Base-by-base conservation (phyloP, 2,888 invertebrate species). In the Agonum fuliginosum region DNA sequence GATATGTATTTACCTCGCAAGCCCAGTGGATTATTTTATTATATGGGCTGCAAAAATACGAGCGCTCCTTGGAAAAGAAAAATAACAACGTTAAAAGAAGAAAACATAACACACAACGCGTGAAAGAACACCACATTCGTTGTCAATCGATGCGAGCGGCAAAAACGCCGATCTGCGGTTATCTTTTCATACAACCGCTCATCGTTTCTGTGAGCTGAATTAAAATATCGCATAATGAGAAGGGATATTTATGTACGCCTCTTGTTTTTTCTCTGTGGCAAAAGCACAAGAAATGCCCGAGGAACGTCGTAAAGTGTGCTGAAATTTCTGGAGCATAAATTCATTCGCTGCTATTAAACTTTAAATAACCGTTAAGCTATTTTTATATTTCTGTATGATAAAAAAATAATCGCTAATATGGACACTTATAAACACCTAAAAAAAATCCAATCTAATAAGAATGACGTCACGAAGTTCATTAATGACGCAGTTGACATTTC, bases 51-150 rank as follows among this genome's bases (percentile, higher is more conserved):
- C 71, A 51, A 71, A 71, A 71, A 71, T 43, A 71, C 71, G 71
- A 71, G 19, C 51, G 14, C 10, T 34, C 27, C 27, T 8, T 54
- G n/a, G 27, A 48, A 71, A 34, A 48, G 71, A 71, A 71, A 71
- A 71, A 71, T 71, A 71, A 71, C 71, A 43, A 43, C 69, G 69
- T 69, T 71, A 43, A 71, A 71, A 71, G 46, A 27, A 71, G 71
- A 71, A 71, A 71, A 71, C 46, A 51, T 24, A 48, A 46, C 71
- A 51, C 71, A 51, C 27, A 48, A 46, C 71, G 71, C 71, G 71
- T 71, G 71, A 71, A 71, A 48, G 71, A 30, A 71, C 71, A 48
- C 17, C 30, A 71, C 48, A 71, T 71, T 30, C 48, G 71, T 71
- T 48, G 46, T 71, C 71, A 71, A 71, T 71, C 71, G 71, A 71